These are phyloP conservation scores for Pachymerium ferrugineum DNA, from an alignment of 2,888 invertebrate genomes.

Conservation along the genomic window DNA sequence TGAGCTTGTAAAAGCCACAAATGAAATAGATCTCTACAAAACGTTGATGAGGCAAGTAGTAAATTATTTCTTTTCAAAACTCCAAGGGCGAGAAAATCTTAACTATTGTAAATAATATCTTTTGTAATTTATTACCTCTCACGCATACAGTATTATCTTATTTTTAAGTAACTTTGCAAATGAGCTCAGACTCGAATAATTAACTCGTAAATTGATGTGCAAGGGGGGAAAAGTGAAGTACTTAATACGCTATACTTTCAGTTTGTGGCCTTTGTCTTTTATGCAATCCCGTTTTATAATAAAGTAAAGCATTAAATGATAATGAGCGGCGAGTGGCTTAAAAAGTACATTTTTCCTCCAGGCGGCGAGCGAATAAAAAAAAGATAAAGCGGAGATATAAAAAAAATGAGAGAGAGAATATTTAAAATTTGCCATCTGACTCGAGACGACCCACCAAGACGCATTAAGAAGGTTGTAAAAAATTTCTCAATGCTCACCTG, in stretches of 20 bases:
- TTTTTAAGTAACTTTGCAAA: neutral
- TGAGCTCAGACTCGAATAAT: too few relatives aligned
- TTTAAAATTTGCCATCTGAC: neutral
- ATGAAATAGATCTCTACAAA: too few relatives aligned
- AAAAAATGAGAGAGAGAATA: slow-evolving; percentile 28
- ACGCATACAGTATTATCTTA: too few relatives aligned
- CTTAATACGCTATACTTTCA: neutral
- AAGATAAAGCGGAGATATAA: neutral
- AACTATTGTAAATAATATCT: too few relatives aligned
- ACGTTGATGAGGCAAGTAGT: too few relatives aligned
- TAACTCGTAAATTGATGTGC: neutral
- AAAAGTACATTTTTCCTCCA: neutral
- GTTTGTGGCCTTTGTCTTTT: neutral
- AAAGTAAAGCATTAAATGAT: neutral
- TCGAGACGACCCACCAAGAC: neutral
- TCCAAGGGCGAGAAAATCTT: too few relatives aligned
- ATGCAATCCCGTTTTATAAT: neutral
- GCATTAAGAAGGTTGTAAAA: neutral
- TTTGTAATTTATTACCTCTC: too few relatives aligned
- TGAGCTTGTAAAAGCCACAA: too few relatives aligned
- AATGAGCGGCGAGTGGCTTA: neutral
- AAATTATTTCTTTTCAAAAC: too few relatives aligned
- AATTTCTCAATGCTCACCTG: neutral
- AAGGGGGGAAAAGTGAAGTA: neutral
- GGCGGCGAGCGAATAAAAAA: neutral